Base-by-base conservation (phyloP, 2,113 vertebrate genomes). In the Pseudopodoces humilis region DNA sequence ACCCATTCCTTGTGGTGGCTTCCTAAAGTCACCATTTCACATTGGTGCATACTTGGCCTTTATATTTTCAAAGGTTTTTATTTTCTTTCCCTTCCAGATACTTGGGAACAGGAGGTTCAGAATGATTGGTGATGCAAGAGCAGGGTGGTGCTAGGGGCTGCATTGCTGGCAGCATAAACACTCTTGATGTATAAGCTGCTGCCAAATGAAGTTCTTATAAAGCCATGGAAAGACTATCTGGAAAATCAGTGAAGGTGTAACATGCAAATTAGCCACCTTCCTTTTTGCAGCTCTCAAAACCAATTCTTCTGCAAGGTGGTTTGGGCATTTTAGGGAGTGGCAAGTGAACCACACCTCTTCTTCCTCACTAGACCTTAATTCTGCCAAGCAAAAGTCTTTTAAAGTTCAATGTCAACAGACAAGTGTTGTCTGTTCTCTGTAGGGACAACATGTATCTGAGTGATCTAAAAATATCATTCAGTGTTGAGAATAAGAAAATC, bases 401-500 rank as follows among this genome's bases (percentile, higher is more conserved):
- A 53, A 83, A 95, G 82, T 85, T 96, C 69, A 91, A 3, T 88
- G 69, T 91, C 95, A 93, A 81, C 70, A 85, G 78, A 58, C 67
- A 60, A 91, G 62, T 79, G 65, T 86, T 96, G 56, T 72, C 84
- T 95, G 86, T 95, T 91, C 84, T 91, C 44, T 64, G 74, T 33
- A 52, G 76, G 85, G 67, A 92, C 95, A 95, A 21, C 53, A 31
- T 89, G 84, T 92, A 93, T 83, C 87, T 46, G 46, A 90, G 50
- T 30, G 62, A 85, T 85, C 78, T 94, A 93, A 95, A 94, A 96
- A 91, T 94, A 89, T 2, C 14, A 21, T 89, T 89, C 44, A 84
- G 1, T 56, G 23, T 64, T 82, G 70, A 93, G 90, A 94, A 83
- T 44, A 83, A 53, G 70, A 80, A 37, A 77, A 94, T 88, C 67